A percentile compares a stretch with the other conserved stretches of the same genome.
Conservation (phyloP, 2,797 vertebrate genomes). For the Enoplosus armatus region DNA sequence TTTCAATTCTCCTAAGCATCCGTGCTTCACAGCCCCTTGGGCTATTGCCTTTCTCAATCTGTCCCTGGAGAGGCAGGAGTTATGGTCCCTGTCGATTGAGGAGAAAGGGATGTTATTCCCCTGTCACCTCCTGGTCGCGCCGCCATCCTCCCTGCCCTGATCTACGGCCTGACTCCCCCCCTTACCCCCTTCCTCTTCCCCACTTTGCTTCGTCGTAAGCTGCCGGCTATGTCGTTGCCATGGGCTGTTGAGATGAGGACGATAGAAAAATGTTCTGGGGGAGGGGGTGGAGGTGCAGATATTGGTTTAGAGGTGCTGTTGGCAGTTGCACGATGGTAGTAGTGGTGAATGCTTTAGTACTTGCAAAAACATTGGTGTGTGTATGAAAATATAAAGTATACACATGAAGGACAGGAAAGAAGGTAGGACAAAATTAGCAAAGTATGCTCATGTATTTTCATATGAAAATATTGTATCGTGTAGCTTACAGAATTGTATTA, state of each 20-base stretch:
- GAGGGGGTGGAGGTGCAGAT: constrained; percentile 56
- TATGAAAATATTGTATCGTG: neutral
- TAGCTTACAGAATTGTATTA: constrained; percentile 3
- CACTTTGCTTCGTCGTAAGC: constrained; percentile 78
- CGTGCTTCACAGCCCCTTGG: constrained; percentile 97
- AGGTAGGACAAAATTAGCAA: neutral
- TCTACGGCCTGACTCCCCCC: constrained; percentile 89
- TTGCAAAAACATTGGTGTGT: constrained; percentile 20
- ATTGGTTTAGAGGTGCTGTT: constrained; percentile 69
- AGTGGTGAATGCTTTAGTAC: constrained; percentile 51
- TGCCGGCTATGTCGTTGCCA: constrained; percentile 74
- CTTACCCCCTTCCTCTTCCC: constrained; percentile 76
- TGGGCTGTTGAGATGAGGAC: constrained; percentile 74
- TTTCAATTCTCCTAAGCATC: constrained; percentile 97
- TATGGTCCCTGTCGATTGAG: constrained; percentile 99
- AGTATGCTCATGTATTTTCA: neutral
- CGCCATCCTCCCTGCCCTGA: constrained; percentile 94
- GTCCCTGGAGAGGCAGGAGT: constrained; percentile 99
- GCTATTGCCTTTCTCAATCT: constrained; percentile 99
- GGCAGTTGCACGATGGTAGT: constrained; percentile 44
- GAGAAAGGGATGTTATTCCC: constrained; percentile 99
- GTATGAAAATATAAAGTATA: constrained; percentile 4
- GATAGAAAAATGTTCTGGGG: constrained; percentile 68
- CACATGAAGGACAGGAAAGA: neutral
- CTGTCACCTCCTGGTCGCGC: constrained; percentile 93